Evolutionary conservation across 2,888 invertebrate species (phyloP).

Genomic region (Hermaeophaga mercurialis): DNA sequence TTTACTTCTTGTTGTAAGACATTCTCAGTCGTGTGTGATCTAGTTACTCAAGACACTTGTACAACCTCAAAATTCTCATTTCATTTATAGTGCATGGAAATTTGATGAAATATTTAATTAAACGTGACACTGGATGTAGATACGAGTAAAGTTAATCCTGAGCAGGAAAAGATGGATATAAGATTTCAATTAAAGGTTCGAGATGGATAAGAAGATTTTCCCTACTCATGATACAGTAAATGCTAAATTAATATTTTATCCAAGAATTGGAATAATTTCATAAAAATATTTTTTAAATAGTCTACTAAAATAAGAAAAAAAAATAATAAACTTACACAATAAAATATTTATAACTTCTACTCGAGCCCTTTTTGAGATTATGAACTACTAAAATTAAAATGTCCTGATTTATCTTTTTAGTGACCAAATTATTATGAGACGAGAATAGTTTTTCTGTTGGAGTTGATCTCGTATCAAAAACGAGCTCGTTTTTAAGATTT

Average conservation of each 20-base stretch:
- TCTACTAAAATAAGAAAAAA: too few species aligned
- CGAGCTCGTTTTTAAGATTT: slow-evolving; percentile 13
- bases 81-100: slow-evolving; percentile 10
- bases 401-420: neutral
- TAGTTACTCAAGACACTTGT: slow-evolving; percentile 12
- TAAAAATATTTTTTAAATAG: too few species aligned
- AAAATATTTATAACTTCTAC: too few species aligned
- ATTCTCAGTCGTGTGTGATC: slow-evolving; percentile 14
- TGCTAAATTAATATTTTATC: too few species aligned
- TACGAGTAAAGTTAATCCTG: neutral
- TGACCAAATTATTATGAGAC: neutral
- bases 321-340: too few species aligned
- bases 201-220: neutral
- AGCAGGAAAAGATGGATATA: slow-evolving; percentile 8
- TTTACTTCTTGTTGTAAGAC: too few species aligned
- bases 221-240: too few species aligned
- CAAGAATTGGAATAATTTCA: too few species aligned
- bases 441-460: neutral
- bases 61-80: slow-evolving; percentile 10
- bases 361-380: too few species aligned
- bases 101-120: slow-evolving; percentile 25
- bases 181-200: slow-evolving; percentile 11
- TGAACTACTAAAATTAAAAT: neutral
- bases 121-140: slow-evolving; percentile 9
- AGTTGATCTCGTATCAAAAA: slow-evolving; percentile 18